These are phyloP conservation scores for Stenichneumon culpator DNA, from an alignment of 2,888 invertebrate species.

Conservation along the genomic window DNA sequence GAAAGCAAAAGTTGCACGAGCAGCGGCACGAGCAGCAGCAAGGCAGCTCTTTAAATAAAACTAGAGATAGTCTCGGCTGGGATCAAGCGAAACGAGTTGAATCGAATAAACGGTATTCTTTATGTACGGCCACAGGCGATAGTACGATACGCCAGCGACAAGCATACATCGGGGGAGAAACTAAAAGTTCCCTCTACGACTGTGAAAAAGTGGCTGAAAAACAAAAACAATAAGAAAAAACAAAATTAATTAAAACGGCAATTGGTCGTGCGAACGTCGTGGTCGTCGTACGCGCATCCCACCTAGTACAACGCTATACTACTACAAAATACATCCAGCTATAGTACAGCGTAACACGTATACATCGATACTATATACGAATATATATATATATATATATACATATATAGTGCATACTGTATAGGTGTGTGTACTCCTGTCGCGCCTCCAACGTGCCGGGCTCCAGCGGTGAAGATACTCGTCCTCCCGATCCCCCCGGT, in stretches of 20 bases:
- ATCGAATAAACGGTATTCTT: constrained; percentile 12
- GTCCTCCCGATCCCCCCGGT: constrained; percentile 43
- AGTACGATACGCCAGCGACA: constrained; percentile 49
- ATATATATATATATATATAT: constrained; percentile 6
- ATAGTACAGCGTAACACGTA: not conserved
- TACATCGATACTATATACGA: constrained; percentile 23
- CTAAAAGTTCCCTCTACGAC: not conserved
- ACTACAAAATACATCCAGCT: not conserved
- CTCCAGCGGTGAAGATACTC: constrained; percentile 57
- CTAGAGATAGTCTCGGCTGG: constrained; percentile 7
- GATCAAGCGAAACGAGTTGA: not conserved
- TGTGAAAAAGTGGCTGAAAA: not conserved
- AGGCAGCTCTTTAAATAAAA: constrained; percentile 36
- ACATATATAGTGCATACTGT: constrained; percentile 9
- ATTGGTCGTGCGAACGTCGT: constrained; percentile 9
- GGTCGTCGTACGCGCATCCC: not conserved
- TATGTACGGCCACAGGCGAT: constrained; percentile 55
- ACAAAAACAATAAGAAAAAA: not conserved
- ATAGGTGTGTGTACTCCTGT: constrained; percentile 20
- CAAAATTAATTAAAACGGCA: not conserved
- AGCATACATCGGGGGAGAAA: not conserved
- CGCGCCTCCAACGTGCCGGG: constrained; percentile 63
- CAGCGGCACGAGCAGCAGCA: constrained; percentile 7
- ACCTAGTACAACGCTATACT: not conserved
- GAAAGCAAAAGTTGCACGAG: constrained; percentile 48